These are phyloP conservation scores for Gadus chalcogrammus DNA, from an alignment of 2,113 vertebrate genomes.

Conservation along the genomic window DNA sequence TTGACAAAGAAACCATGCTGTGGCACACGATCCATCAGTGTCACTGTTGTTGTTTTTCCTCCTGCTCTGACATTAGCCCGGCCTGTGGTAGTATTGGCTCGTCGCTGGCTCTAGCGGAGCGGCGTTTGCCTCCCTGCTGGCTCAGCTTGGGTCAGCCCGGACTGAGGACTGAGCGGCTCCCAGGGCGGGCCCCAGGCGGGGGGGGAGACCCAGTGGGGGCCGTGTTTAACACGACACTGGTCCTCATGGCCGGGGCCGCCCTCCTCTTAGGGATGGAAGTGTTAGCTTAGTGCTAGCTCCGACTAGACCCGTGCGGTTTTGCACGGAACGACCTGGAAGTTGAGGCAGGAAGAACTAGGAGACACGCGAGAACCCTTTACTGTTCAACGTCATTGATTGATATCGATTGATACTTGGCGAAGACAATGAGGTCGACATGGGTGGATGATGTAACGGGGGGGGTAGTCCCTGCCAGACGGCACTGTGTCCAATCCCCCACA, in stretches of 20 bases:
- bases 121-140: conserved; percentile 11
- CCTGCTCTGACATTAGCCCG: neutral
- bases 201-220: conserved; percentile 39
- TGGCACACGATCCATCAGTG: neutral
- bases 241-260: conserved; percentile 18
- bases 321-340: too few relatives aligned
- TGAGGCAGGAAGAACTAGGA: too few relatives aligned
- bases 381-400: too few relatives aligned
- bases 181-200: conserved; percentile 45
- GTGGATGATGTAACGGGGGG: too few relatives aligned
- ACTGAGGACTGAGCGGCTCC: conserved; percentile 19
- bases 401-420: too few relatives aligned
- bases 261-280: conserved; percentile 3
- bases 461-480: too few relatives aligned
- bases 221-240: conserved; percentile 38
- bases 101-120: conserved; percentile 5
- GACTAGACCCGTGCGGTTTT: too few relatives aligned
- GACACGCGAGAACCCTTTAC: too few relatives aligned
- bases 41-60: neutral
- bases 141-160: conserved; percentile 19
- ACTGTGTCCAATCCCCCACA: too few relatives aligned
- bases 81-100: conserved; percentile 5
- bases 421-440: too few relatives aligned
- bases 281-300: too few relatives aligned
- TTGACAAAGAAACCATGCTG: neutral